phyloP scores from a whole-genome alignment of 2,888 invertebrate genomes.

The Archaeoteleia sp. region DNA sequence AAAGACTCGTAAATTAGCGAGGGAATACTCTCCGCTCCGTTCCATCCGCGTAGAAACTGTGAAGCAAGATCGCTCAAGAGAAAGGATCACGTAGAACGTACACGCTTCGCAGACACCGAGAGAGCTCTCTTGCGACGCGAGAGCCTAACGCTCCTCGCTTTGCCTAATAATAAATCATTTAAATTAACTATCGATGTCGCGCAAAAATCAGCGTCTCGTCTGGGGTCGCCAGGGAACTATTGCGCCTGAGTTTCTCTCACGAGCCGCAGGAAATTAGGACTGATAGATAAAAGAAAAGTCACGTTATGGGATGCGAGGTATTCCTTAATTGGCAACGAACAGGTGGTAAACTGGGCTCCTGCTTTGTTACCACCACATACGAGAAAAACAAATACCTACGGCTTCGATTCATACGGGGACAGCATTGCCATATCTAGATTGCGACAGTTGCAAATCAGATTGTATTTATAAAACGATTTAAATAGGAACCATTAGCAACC shows the following conservation, averaged over 20 bases:
- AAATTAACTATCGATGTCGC: slow-evolving; percentile 55
- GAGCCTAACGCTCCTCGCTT: slow-evolving; percentile 44
- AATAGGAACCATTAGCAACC: no score
- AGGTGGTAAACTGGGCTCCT: slow-evolving; percentile 46
- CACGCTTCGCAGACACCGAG: slow-evolving; percentile 39
- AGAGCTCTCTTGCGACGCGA: slow-evolving; percentile 41
- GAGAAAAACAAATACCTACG: neutral
- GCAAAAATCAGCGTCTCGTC: slow-evolving; percentile 48
- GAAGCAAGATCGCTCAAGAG: slow-evolving; percentile 44
- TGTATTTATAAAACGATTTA: no score
- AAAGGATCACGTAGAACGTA: slow-evolving; percentile 49
- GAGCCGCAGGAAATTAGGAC: slow-evolving; percentile 36
- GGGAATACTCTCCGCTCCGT: slow-evolving; percentile 32
- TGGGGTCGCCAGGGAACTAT: slow-evolving; percentile 13
- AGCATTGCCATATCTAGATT: no score
- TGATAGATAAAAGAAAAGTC: slow-evolving; percentile 48
- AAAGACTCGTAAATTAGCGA: slow-evolving; percentile 55
- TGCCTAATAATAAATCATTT: slow-evolving; percentile 56
- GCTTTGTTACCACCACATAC: slow-evolving; percentile 13
- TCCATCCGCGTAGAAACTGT: slow-evolving; percentile 43
- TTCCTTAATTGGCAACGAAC: slow-evolving; percentile 52
- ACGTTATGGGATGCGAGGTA: slow-evolving; percentile 39
- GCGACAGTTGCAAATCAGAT: no score
- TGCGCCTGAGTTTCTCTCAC: slow-evolving; percentile 49
- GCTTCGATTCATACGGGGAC: no score